Evolutionary conservation across 1,140 invertebrate species (phyloP).

Genomic region (Manduca sexta): DNA sequence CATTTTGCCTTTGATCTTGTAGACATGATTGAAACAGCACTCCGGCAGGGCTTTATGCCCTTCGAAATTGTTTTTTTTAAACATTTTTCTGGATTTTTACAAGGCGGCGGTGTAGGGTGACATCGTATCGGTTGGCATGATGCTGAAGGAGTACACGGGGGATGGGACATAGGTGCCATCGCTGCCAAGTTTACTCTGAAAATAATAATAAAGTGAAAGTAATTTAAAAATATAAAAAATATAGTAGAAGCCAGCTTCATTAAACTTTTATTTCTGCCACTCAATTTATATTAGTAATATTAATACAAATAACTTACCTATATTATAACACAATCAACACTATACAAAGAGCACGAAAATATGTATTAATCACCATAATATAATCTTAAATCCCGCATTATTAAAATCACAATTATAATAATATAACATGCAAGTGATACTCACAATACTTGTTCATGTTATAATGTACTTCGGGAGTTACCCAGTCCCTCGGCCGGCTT

Average conservation of each 20-base stretch:
- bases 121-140: slow-evolving; percentile 51
- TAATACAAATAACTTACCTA: slow-evolving; percentile 28
- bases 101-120: slow-evolving; percentile 49
- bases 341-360: background rate
- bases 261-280: slow-evolving; percentile 20
- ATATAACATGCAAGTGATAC: slow-evolving; percentile 22
- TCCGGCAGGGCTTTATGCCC: slow-evolving; percentile 45
- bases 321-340: background rate
- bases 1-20: slow-evolving; percentile 44
- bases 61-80: slow-evolving; percentile 45
- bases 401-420: background rate
- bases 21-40: slow-evolving; percentile 54
- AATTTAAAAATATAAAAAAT: slow-evolving; percentile 1
- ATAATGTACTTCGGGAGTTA: slow-evolving; percentile 32
- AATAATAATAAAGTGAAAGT: slow-evolving; percentile 16
- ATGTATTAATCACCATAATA: background rate
- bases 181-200: slow-evolving; percentile 36
- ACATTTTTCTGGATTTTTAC: slow-evolving; percentile 54
- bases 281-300: slow-evolving; percentile 10
- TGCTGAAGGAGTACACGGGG: slow-evolving; percentile 50
- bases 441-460: slow-evolving; percentile 53
- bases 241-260: slow-evolving; percentile 35
- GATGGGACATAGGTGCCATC: slow-evolving; percentile 53
- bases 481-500: slow-evolving; percentile 34
- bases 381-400: background rate